Conservation (phyloP, 2,113 vertebrate genomes). For the Aptenodytes forsteri region DNA sequence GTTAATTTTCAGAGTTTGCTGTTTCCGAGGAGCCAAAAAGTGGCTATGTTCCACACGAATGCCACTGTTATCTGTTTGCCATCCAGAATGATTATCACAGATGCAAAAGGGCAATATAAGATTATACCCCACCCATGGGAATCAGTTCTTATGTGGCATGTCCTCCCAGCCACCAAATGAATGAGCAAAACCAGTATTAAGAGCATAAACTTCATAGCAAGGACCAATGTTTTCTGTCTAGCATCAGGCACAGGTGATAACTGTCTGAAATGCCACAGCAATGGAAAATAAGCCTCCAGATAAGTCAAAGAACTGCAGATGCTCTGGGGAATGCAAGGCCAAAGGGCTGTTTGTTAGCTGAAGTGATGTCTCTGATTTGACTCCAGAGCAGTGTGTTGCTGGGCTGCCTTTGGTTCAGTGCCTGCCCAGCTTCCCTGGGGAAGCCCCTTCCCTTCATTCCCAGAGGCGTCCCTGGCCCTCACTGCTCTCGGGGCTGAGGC, state of each 20-base stretch:
- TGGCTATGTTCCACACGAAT: not conserved
- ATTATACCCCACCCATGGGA: not conserved
- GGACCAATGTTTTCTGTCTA: not conserved
- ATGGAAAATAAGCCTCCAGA: not conserved
- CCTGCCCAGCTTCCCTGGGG: not conserved
- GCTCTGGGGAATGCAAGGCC: not conserved
- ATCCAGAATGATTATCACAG: not conserved
- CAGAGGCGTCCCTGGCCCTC: not conserved
- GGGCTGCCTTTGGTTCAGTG: not conserved
- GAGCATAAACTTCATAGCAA: not conserved
- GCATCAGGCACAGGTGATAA: not conserved
- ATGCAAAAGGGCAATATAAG: not conserved
- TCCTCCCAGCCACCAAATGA: not conserved
- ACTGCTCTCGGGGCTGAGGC: not conserved
- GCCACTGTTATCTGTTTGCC: not conserved
- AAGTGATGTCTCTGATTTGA: not conserved
- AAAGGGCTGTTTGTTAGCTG: not conserved
- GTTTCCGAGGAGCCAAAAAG: not conserved
- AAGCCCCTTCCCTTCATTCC: not conserved
- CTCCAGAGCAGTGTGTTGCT: not conserved
- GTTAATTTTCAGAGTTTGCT: not conserved
- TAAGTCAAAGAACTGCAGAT: not conserved
- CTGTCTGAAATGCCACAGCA: not conserved
- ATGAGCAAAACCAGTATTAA: not conserved
- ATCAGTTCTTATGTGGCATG: not conserved